Evolutionary conservation across 2,888 invertebrate species (phyloP).

Genomic region (Idaea aversata): DNA sequence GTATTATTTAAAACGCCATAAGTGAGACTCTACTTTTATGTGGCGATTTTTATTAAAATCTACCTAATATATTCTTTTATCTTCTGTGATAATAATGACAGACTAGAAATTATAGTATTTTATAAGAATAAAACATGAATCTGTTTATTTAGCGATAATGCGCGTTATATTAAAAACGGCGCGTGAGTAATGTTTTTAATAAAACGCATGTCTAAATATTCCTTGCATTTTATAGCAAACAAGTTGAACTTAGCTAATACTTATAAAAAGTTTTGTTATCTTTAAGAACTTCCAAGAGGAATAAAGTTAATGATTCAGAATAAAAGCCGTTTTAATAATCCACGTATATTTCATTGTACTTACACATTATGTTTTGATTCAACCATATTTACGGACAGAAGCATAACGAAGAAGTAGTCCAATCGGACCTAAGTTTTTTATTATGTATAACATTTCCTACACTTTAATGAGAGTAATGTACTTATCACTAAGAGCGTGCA

Average conservation of each 20-base stretch:
- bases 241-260: too few species aligned
- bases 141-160: neutral
- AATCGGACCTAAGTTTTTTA: constrained; percentile 37
- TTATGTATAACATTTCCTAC: constrained; percentile 46
- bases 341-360: constrained; percentile 46
- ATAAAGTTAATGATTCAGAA: neutral
- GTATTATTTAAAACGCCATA: neutral
- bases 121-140: neutral
- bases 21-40: neutral
- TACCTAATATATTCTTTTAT: constrained; percentile 5
- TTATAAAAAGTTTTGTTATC: too few species aligned
- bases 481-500: constrained; percentile 46
- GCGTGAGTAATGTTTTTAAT: neutral
- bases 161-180: neutral
- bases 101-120: neutral
- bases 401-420: constrained; percentile 40
- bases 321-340: constrained; percentile 18
- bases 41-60: neutral
- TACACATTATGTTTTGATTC: constrained; percentile 35
- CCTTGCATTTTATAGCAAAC: neutral
- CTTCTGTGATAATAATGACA: constrained; percentile 6
- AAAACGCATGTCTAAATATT: neutral
- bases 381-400: constrained; percentile 39
- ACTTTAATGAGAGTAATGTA: constrained; percentile 31
- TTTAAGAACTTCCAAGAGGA: neutral